A percentile compares a stretch with the other conserved stretches of the same genome.
phyloP scores from a whole-genome alignment of 2,113 vertebrate genomes.

The Atractosteus spatula region DNA sequence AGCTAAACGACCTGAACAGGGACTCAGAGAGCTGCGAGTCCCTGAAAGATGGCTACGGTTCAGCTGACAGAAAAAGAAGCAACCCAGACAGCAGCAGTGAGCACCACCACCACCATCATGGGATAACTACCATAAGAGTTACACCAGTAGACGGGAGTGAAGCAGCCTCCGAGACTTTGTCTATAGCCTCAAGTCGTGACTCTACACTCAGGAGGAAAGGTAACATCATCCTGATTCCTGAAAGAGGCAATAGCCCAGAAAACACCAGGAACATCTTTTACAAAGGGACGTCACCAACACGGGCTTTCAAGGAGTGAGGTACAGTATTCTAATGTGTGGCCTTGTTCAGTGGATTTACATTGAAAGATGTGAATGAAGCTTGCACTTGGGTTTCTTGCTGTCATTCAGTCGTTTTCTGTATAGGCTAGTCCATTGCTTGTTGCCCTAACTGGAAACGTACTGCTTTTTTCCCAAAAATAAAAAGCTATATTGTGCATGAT shows the following conservation, averaged over 20 bases:
- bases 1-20: conserved; percentile 89
- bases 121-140: conserved; percentile 86
- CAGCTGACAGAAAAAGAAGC: conserved; percentile 79
- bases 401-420: conserved; percentile 16
- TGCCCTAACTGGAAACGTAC: conserved; percentile 28
- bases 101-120: conserved; percentile 84
- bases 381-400: conserved; percentile 44
- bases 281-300: conserved; percentile 88
- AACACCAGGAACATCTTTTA: conserved; percentile 96
- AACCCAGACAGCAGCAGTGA: conserved; percentile 74
- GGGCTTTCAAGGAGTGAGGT: conserved; percentile 82
- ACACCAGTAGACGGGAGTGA: conserved; percentile 86
- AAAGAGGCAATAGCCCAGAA: conserved; percentile 89
- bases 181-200: conserved; percentile 84
- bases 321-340: conserved; percentile 17
- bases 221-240: conserved; percentile 90
- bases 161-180: conserved; percentile 79
- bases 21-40: conserved; percentile 90
- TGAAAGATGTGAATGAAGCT: conserved; percentile 38
- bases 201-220: conserved; percentile 88
- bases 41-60: conserved; percentile 75
- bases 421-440: conserved; percentile 16
- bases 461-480: conserved; percentile 28
- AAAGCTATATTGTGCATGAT: conserved; percentile 58
- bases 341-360: conserved; percentile 18